Conservation (phyloP, 1,140 invertebrate species). For the Neelides sp. region DNA sequence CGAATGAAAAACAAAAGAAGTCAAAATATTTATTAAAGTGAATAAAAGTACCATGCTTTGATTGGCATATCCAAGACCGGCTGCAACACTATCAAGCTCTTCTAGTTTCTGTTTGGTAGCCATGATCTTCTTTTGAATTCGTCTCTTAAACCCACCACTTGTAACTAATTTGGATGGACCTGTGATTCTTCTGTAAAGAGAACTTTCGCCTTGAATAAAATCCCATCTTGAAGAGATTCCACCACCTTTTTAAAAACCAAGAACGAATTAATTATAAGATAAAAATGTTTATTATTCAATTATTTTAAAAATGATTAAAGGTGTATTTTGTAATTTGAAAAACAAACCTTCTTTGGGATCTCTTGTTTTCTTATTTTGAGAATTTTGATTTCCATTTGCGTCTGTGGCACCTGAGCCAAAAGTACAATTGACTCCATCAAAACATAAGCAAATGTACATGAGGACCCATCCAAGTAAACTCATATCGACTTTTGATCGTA, state of each 20-base stretch:
- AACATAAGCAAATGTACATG: conserved; percentile 28
- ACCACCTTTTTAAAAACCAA: too few relatives aligned
- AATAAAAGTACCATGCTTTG: conserved; percentile 6
- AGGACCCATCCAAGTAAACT: conserved; percentile 27
- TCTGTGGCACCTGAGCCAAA: background rate
- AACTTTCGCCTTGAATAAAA: conserved; percentile 58
- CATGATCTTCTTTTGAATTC: conserved; percentile 28
- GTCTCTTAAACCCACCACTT: conserved; percentile 15
- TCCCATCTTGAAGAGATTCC: conserved; percentile 52
- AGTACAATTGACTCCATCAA: conserved; percentile 27
- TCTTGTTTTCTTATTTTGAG: too few relatives aligned
- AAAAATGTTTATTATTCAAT: too few relatives aligned
- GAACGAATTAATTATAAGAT: too few relatives aligned
- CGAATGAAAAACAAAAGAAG: conserved; percentile 1
- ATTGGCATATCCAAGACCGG: conserved; percentile 19
- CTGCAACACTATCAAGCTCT: conserved; percentile 26
- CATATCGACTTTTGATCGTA: conserved; percentile 29
- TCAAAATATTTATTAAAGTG: too few relatives aligned
- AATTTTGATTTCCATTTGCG: too few relatives aligned
- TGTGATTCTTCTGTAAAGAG: conserved; percentile 18
- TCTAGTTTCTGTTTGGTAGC: conserved; percentile 29
- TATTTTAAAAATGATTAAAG: too few relatives aligned
- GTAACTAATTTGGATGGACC: conserved; percentile 5
- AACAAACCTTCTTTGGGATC: too few relatives aligned
- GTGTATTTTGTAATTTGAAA: too few relatives aligned